Evolutionary conservation across 2,113 vertebrate species (phyloP), one percentile per base, ranked within the genome.

Genomic region (Rhinolophus sinicus): DNA sequence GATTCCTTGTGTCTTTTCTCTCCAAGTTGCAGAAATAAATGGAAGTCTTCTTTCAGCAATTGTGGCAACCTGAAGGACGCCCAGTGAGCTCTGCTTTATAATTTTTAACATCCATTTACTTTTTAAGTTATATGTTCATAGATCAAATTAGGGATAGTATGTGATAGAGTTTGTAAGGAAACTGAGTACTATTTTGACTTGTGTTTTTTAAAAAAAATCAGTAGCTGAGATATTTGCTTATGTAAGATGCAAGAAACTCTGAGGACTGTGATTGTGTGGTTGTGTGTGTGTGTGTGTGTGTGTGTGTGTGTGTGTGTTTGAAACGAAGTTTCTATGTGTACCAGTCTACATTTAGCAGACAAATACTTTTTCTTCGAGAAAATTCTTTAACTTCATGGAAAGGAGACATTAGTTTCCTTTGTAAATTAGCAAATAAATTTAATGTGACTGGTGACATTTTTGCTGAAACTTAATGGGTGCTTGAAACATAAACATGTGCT

Each of bases 381-480:
- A 82, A 75, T 56, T 44, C 67, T 72, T 95, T 85, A 73, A 69
- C 60, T 15, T 83, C 88, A 70, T 50, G 38, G 47, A 9, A 1
- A 90, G 7, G 50, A 82, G 13, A 33, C 54, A 33, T 90, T 94
- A 35, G 89, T 95, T 94, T 93, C 77, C 88, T 93, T 92, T 95
- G 80, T 60, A 94, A 92, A 90, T 87, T 95, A 81, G 73, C 54
- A 92, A 62, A 69, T 90, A 56, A 44, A 90, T 95, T 84, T 90
- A 94, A 94, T 94, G 35, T 73, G 67, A 95, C 62, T 70, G 40
- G 3, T 93, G 18, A 81, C 58, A 56, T 6, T 95, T 93, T 90
- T 95, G 21, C 75, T 67, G 50, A 90, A 93, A 77, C 38, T 65
- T 89, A 92, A 35, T 28, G 22, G 15, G n/a, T 96, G 33, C 72